Evolutionary conservation across 2,797 vertebrate species (phyloP), one percentile per base, ranked within the genome.

Genomic region (Pseudomugil tenellus): DNA sequence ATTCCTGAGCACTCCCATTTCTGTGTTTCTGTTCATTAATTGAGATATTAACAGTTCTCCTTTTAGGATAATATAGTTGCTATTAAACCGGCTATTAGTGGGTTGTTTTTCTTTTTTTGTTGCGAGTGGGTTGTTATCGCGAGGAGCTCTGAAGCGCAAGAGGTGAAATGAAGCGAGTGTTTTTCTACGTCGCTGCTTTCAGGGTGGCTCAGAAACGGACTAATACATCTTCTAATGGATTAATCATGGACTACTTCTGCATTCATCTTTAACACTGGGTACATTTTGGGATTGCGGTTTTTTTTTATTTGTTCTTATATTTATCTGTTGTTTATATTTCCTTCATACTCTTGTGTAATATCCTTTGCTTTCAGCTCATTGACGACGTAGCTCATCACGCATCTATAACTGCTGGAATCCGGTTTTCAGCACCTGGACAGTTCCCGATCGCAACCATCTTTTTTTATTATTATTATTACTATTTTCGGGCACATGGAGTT

Each of bases 381-480:
- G 66, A 39, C 64, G 66, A 35, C 64, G 63, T 46, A 21, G 62
- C 72, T 72, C 46, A 53, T 56, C 69, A 12, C 87, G 67, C 85
- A 85, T 87, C 83, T 85, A 77, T 68, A 67, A 70, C 84, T 70
- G 73, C 84, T 84, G 81, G 80, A 79, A 79, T 85, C 73, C 60
- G 54, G 26, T 51, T 77, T 93, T 93, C 93, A 93, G 91, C 84
- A 90, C 88, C 87, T 91, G 93, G 90, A 94, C 92, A 94, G 92
- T 88, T 92, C 93, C 88, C 39, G 52, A 49, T 75, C 53, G 51
- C 68, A 63, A 70, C 69, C 76, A 83, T 76, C 63, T 12, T 54
- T 13, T 72, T n/a, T n/a, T n/a, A n/a, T n/a, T n/a, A n/a, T n/a
- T n/a, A n/a, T n/a, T n/a, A n/a, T n/a, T n/a, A n/a, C n/a, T 35